phyloP scores from a whole-genome alignment of 1,140 invertebrate species.

The Drosophila gunungcola region DNA sequence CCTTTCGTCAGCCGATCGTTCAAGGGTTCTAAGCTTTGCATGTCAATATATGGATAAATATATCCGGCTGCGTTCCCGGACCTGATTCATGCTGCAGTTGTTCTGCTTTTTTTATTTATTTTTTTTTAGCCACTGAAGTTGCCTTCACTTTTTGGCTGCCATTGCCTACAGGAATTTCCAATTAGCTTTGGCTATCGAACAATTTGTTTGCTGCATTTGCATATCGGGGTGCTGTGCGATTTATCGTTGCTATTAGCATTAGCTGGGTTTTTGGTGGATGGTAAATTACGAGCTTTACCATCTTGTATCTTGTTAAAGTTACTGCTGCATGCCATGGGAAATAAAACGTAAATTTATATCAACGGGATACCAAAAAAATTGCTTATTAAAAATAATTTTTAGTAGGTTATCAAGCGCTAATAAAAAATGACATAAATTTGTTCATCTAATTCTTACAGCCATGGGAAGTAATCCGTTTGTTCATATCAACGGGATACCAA shows the following conservation, averaged over 20 bases:
- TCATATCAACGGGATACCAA: not conserved
- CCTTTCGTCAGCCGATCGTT: slow-evolving; percentile 67
- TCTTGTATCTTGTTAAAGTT: slow-evolving; percentile 1
- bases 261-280: slow-evolving; percentile 25
- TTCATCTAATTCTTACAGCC: too few relatives aligned
- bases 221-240: slow-evolving; percentile 54
- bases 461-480: not conserved
- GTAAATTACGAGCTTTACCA: slow-evolving; percentile 18
- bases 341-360: not conserved
- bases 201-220: slow-evolving; percentile 65
- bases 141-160: slow-evolving; percentile 62
- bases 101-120: slow-evolving; percentile 18
- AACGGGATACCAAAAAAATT: not conserved
- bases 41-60: slow-evolving; percentile 51
- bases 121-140: slow-evolving; percentile 6
- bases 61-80: slow-evolving; percentile 74
- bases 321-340: not conserved
- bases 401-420: too few relatives aligned
- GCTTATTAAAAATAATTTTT: not conserved
- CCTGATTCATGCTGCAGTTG: slow-evolving; percentile 41
- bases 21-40: slow-evolving; percentile 53
- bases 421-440: too few relatives aligned
- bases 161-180: slow-evolving; percentile 79
- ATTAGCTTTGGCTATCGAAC: slow-evolving; percentile 66
- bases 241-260: slow-evolving; percentile 59